Percentiles rank a stretch among this genome's conserved stretches.
Evolutionary conservation across 2,888 invertebrate species (phyloP).

Genomic region (Oscheius sp.): DNA sequence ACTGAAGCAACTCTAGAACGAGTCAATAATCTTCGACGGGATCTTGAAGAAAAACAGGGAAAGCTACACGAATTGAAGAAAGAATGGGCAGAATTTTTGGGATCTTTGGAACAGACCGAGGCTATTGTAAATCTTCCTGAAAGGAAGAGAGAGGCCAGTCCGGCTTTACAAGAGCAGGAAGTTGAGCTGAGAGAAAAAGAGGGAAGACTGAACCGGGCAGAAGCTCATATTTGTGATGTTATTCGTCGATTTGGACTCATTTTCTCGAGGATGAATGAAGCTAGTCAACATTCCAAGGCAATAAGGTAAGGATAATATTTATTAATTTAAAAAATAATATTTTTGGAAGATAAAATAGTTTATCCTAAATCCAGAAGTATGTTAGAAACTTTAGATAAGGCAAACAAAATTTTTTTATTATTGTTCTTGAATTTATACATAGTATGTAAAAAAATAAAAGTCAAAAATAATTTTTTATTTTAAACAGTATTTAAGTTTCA

Average conservation of each 20-base stretch:
- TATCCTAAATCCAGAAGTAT: no score
- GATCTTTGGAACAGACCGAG: conserved; percentile 4
- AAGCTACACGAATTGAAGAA: neutral
- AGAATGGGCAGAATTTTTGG: conserved; percentile 17
- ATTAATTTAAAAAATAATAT: no score
- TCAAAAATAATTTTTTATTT: no score
- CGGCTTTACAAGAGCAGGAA: conserved; percentile 6
- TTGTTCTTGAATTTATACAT: no score
- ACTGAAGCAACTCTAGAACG: conserved; percentile 51
- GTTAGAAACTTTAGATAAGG: no score
- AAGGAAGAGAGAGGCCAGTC: neutral
- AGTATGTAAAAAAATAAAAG: no score
- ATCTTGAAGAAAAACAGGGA: conserved; percentile 11
- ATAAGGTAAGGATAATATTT: no score
- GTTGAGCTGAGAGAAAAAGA: neutral
- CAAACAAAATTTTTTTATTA: no score
- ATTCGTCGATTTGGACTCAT: conserved; percentile 44
- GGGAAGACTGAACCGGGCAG: conserved; percentile 33
- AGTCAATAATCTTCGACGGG: conserved; percentile 22
- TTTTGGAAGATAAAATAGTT: no score
- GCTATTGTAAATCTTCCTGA: conserved; percentile 16
- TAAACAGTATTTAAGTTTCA: no score
- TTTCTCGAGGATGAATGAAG: conserved; percentile 49
- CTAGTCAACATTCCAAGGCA: conserved; percentile 33
- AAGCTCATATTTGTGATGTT: conserved; percentile 44